phyloP scores from a whole-genome alignment of 2,113 vertebrate species.

The Xenopus tropicalis region DNA sequence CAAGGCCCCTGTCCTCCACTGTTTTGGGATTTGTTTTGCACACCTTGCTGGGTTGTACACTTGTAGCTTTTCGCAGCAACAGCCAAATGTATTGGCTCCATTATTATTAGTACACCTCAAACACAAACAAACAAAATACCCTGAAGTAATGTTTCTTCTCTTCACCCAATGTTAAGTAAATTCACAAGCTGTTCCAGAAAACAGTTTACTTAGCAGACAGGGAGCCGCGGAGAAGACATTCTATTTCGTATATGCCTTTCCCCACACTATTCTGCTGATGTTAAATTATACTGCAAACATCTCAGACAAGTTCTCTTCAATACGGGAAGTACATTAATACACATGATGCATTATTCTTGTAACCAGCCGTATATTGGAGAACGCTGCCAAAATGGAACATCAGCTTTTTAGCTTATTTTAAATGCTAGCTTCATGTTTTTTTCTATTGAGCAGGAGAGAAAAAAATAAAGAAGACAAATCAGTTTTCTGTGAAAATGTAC shows the following conservation, averaged over 20 bases:
- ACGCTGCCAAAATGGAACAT: background rate
- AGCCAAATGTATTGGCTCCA: too few species aligned
- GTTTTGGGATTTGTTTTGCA: too few species aligned
- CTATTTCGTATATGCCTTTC: background rate
- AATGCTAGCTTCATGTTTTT: background rate
- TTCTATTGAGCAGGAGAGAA: slow-evolving; percentile 11
- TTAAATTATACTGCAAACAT: background rate
- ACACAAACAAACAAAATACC: too few species aligned
- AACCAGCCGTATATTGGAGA: background rate
- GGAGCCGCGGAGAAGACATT: background rate
- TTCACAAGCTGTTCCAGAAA: background rate
- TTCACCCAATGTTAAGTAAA: too few species aligned
- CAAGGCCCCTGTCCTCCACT: too few species aligned
- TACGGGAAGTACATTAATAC: background rate
- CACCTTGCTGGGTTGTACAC: too few species aligned
- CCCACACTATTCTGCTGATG: background rate
- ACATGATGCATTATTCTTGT: background rate
- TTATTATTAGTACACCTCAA: too few species aligned
- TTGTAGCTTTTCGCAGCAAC: too few species aligned
- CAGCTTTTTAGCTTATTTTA: background rate
- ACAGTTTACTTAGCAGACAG: background rate
- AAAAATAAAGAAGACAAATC: slow-evolving; percentile 2
- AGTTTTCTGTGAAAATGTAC: background rate
- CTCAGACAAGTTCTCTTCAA: background rate
- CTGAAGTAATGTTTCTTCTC: too few species aligned